Evolutionary conservation across 2,797 vertebrate species (phyloP).

Genomic region (Danio kyathit): DNA sequence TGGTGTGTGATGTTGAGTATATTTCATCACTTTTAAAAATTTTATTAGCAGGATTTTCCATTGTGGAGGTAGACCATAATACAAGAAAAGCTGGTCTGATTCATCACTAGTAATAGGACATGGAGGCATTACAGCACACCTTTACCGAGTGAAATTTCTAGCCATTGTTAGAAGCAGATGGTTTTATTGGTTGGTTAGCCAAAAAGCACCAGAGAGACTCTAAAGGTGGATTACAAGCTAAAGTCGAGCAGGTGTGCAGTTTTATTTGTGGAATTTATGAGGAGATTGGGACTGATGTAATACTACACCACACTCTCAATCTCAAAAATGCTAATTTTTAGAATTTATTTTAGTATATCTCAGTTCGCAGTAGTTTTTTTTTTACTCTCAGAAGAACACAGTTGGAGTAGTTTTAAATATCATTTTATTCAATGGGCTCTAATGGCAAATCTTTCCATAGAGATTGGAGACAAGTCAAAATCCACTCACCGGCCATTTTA

Average conservation of each 20-base stretch:
- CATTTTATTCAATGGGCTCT: neutral
- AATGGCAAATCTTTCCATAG: neutral
- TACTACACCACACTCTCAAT: neutral
- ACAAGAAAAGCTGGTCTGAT: neutral
- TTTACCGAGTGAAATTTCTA: constrained; percentile 13
- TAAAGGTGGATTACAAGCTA: constrained; percentile 31
- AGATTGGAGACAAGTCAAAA: neutral
- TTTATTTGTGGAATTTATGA: constrained; percentile 24
- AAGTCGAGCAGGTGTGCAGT: constrained; percentile 27
- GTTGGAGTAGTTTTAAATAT: no score
- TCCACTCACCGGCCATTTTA: no score
- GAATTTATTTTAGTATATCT: neutral
- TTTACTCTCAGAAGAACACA: no score
- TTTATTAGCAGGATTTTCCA: neutral
- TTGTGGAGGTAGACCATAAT: neutral
- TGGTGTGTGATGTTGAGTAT: neutral
- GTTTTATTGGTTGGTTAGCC: constrained; percentile 32
- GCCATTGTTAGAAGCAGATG: constrained; percentile 29
- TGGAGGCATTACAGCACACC: constrained; percentile 63
- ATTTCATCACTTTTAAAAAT: neutral
- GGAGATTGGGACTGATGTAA: neutral
- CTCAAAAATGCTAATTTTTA: neutral
- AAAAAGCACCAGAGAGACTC: constrained; percentile 32
- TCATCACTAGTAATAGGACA: constrained; percentile 63
- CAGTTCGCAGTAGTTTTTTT: neutral